Evolutionary conservation across 2,797 vertebrate genomes (phyloP).

Genomic region (Diplodus puntazzo): DNA sequence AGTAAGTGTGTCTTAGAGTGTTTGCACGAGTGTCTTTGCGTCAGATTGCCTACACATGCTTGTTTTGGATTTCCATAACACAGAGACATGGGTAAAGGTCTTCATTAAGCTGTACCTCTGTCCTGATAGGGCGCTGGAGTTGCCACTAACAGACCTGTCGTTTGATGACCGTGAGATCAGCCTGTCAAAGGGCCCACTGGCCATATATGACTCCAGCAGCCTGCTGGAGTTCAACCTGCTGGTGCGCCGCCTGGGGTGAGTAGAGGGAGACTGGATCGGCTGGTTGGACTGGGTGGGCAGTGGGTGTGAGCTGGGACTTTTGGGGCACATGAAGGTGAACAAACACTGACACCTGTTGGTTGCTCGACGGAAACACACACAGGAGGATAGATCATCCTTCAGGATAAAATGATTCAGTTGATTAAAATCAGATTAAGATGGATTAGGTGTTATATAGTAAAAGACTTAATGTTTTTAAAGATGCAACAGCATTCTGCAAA

Average conservation of each 20-base stretch:
- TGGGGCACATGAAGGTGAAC: not conserved
- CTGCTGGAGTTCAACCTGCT: slow-evolving; percentile 93
- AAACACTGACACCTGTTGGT: slow-evolving; percentile 59
- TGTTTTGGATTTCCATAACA: not conserved
- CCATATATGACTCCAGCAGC: slow-evolving; percentile 87
- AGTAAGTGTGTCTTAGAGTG: slow-evolving; percentile 68
- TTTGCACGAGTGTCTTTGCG: not conserved
- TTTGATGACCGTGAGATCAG: slow-evolving; percentile 95
- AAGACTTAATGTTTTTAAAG: not conserved
- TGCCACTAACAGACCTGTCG: slow-evolving; percentile 92
- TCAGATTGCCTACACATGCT: not conserved
- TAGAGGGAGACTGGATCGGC: slow-evolving; percentile 41
- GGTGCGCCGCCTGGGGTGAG: slow-evolving; percentile 91
- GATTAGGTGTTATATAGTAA: not conserved
- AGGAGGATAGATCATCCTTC: too few relatives aligned
- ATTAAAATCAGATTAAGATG: not conserved
- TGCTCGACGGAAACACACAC: slow-evolving; percentile 10
- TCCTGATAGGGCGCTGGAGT: slow-evolving; percentile 86
- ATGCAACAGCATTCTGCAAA: not conserved
- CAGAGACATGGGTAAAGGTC: accelerated
- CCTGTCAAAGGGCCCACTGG: slow-evolving; percentile 90
- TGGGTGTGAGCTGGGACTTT: not conserved
- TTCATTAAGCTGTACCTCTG: not conserved
- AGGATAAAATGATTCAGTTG: not conserved
- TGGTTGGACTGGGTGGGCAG: slow-evolving; percentile 23